A percentile compares a stretch with the other conserved stretches of the same genome.
Evolutionary conservation across 2,113 vertebrate genomes (phyloP).

Genomic region (Scomber colias): DNA sequence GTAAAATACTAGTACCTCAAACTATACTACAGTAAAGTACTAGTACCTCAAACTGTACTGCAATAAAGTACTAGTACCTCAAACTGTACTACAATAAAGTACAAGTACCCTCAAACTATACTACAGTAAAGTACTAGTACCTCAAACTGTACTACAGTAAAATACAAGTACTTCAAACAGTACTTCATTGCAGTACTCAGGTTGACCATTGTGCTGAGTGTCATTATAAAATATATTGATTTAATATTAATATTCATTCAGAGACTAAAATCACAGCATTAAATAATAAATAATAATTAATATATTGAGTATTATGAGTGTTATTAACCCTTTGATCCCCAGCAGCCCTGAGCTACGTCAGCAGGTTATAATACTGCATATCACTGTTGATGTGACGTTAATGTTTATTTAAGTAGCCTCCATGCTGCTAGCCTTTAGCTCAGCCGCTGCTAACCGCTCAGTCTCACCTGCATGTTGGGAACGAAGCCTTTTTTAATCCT

Average conservation of each 20-base stretch:
- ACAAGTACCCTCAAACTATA: too few relatives aligned
- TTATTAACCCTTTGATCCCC: not conserved
- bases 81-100: too few relatives aligned
- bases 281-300: not conserved
- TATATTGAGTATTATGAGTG: rapidly evolving
- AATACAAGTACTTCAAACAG: too few relatives aligned
- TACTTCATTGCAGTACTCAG: too few relatives aligned
- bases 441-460: not conserved
- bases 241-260: rapidly evolving
- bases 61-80: too few relatives aligned
- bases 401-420: not conserved
- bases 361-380: not conserved
- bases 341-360: not conserved
- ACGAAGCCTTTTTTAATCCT: conserved; percentile 97
- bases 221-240: not conserved
- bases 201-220: too few relatives aligned
- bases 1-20: too few relatives aligned
- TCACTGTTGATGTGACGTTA: not conserved
- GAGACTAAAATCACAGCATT: rapidly evolving
- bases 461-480: conserved; percentile 95
- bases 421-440: conserved; percentile 33
- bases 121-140: too few relatives aligned
- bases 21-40: too few relatives aligned
- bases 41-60: too few relatives aligned
- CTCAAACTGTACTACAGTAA: too few relatives aligned